Evolutionary conservation across 2,888 invertebrate species (phyloP).

Genomic region (Abrostola triplasia): DNA sequence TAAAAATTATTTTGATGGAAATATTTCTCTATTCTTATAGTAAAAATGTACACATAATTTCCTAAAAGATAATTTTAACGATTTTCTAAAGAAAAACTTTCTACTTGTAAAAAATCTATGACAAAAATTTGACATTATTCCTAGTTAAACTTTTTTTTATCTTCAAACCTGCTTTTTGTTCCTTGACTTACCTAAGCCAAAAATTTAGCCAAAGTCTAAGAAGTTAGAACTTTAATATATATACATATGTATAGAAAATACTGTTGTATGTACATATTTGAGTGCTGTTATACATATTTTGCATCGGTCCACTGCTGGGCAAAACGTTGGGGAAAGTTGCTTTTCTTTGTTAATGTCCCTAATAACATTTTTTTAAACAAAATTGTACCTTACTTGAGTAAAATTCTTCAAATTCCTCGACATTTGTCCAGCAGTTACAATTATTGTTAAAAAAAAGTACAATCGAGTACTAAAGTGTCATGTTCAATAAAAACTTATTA

Average conservation of each 20-base stretch:
- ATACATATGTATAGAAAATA: constrained; percentile 54
- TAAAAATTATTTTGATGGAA: constrained; percentile 48
- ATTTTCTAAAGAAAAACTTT: constrained; percentile 57
- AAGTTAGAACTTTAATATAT: constrained; percentile 57
- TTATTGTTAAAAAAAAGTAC: constrained; percentile 67
- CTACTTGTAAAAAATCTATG: constrained; percentile 48
- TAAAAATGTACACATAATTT: constrained; percentile 71
- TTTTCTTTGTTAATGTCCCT: constrained; percentile 35
- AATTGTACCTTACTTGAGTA: not conserved
- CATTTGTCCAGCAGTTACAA: constrained; percentile 43
- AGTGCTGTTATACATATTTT: constrained; percentile 52
- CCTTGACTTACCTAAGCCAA: constrained; percentile 78
- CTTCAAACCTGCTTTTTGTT: constrained; percentile 52
- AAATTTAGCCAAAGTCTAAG: constrained; percentile 83
- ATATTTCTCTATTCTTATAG: constrained; percentile 74
- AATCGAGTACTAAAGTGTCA: constrained; percentile 73
- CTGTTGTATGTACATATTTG: constrained; percentile 49
- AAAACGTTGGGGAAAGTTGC: constrained; percentile 36
- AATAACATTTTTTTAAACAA: constrained; percentile 31
- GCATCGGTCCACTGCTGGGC: constrained; percentile 51
- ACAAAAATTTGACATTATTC: constrained; percentile 31
- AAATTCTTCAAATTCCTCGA: constrained; percentile 28
- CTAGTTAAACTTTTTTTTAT: constrained; percentile 10
- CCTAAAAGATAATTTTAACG: constrained; percentile 56
- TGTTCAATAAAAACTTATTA: constrained; percentile 60